Evolutionary conservation across 2,797 vertebrate genomes (phyloP), one percentile per base, ranked within the genome.

Genomic region (Diglossa cyanea): DNA sequence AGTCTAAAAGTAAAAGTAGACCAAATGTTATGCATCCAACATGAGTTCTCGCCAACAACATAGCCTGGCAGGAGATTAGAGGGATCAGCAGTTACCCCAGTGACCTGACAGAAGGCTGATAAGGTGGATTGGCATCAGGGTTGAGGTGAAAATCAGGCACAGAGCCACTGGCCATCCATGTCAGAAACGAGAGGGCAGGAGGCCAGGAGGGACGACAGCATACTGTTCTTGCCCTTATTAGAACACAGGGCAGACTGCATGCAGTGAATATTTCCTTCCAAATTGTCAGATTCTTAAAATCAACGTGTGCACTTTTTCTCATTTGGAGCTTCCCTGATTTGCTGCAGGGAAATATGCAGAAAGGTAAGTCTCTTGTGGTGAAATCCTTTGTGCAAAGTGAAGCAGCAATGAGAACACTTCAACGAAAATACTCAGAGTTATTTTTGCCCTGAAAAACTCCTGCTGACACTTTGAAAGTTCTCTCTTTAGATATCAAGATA

Each of bases 21-120:
- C 37, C 51, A n/a, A 75, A 53, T 96, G 77, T 74, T 81, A 84
- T 12, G 28, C 63, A 92, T 77, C 42, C 65, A 82, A 3, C 3
- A 6, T 14, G 24, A 20, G 55, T 83, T 66, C 76, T 89, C 70
- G 50, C 95, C 91, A 93, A 76, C 44, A 42, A 89, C 78, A 33
- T n/a, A 66, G 40, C 66, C 82, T 84, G 90, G 55, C 70, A 94
- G 81, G 71, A 87, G 85, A 87, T 92, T 53, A 95, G 68, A 95
- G 53, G 45, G 90, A 71, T 17, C 75, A 44, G 87, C 11, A 20
- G 73, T 94, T 92, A 85, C 50, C 63, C 73, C 51, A 63, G 77
- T 88, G 85, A 97, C 73, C 74, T 67, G 63, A 82, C 7, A 92
- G 67, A 93, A 94, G 80, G 54, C 48, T 53, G 25, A 75, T 70